Conservation (phyloP, 2,888 invertebrate genomes). For the Cheilosia soror region DNA sequence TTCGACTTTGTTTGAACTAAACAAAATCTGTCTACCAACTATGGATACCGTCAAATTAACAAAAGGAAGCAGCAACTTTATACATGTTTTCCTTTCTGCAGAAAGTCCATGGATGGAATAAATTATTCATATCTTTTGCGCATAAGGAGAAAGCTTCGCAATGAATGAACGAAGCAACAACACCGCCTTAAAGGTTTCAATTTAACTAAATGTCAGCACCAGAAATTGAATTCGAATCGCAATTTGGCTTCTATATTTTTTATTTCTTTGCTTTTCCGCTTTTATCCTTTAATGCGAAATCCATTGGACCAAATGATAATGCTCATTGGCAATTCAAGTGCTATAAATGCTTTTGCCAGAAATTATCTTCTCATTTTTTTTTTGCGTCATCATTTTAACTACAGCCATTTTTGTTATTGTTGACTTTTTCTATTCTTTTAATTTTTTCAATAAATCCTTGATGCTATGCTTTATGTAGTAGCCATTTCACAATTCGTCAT, state of each 20-base stretch:
- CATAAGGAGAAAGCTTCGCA: slow-evolving; percentile 38
- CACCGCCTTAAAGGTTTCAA: slow-evolving; percentile 83
- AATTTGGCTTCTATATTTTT: slow-evolving; percentile 73
- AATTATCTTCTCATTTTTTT: slow-evolving; percentile 23
- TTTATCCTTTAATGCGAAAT: slow-evolving; percentile 55
- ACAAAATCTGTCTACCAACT: no score
- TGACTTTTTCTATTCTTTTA: not conserved
- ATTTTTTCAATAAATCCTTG: not conserved
- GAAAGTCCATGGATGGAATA: slow-evolving; percentile 40
- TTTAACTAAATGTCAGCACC: slow-evolving; percentile 84
- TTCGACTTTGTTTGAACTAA: no score
- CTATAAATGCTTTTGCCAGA: slow-evolving; percentile 37
- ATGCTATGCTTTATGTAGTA: no score
- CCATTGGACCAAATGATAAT: slow-evolving; percentile 55
- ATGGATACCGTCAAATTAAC: not conserved
- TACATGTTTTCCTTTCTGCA: not conserved
- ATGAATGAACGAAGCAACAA: slow-evolving; percentile 46
- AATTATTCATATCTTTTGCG: slow-evolving; percentile 72
- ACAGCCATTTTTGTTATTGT: slow-evolving; percentile 32
- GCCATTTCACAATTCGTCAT: not conserved
- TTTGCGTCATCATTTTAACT: not conserved
- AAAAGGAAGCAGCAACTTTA: not conserved
- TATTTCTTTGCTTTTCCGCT: slow-evolving; percentile 16
- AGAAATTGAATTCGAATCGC: slow-evolving; percentile 83
- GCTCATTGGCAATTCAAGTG: slow-evolving; percentile 48